phyloP scores from a whole-genome alignment of 1,140 invertebrate species.

The Cyclina sinensis region DNA sequence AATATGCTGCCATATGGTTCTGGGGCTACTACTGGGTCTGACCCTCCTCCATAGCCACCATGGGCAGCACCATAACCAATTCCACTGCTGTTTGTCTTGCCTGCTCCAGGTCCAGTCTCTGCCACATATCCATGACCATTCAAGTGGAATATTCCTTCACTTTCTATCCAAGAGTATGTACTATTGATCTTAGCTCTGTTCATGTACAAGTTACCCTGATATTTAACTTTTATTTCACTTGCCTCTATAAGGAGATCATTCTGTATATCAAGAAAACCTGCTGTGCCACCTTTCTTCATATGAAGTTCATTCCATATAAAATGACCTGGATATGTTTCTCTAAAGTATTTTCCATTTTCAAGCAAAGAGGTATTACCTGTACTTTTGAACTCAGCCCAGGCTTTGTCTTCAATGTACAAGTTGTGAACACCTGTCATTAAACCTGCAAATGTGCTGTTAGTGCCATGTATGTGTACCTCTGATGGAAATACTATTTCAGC shows the following conservation, averaged over 20 bases:
- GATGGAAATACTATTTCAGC: conserved; percentile 78
- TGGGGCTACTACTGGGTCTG: conserved; percentile 54
- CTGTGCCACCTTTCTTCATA: conserved; percentile 71
- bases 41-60: conserved; percentile 78
- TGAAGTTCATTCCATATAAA: conserved; percentile 76
- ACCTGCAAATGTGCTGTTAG: conserved; percentile 78
- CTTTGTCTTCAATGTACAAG: conserved; percentile 74
- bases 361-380: conserved; percentile 79
- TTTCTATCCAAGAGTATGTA: conserved; percentile 79
- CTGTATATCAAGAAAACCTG: conserved; percentile 75
- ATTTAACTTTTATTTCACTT: conserved; percentile 77
- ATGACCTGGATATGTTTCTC: conserved; percentile 73
- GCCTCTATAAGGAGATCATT: conserved; percentile 71
- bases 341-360: conserved; percentile 73
- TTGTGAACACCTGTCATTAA: conserved; percentile 77
- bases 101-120: conserved; percentile 73
- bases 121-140: conserved; percentile 74
- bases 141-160: conserved; percentile 77
- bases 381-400: conserved; percentile 72
- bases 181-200: conserved; percentile 77
- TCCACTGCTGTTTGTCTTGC: conserved; percentile 68
- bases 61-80: conserved; percentile 78
- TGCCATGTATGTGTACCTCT: conserved; percentile 79
- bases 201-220: conserved; percentile 78
- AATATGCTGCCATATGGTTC: conserved; percentile 78